Evolutionary conservation across 2,888 invertebrate species (phyloP), one percentile per base, ranked within the genome.

Genomic region (Rhabditoides inermis): DNA sequence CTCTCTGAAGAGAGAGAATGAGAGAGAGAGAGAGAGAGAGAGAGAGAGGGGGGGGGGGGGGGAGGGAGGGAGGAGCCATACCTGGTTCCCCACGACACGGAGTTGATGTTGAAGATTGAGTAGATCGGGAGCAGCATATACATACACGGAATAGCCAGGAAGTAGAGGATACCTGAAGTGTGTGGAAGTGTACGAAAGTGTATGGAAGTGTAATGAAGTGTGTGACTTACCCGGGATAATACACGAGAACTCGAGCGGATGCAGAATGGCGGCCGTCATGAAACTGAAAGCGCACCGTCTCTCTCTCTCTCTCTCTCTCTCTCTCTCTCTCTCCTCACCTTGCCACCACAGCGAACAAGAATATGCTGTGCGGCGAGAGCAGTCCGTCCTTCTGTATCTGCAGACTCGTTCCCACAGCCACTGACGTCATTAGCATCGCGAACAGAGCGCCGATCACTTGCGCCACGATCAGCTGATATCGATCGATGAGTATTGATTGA

Each of bases 341-440:
- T 45, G 88, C 85, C 53, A 90, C 86, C 77, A 94, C 84, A 30
- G 91, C 86, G 80, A 94, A 89, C 79, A 98, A 85, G 83, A 98
- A 98, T 77, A 98, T 92, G 52, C 94, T 90, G 23, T 94, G 92
- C 0, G 95, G 95, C 22, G 92, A 92, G 51, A 92, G 89, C 55
- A 90, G 84, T 44, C 95, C 94, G 82, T 98, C 95, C 83, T 92
- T 90, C 64, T 90, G 88, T 76, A 98, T 84, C 80, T 95, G 94
- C 36, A 95, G 83, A 0, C 92, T 90, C 1, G 94, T 91, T 83
- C 95, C 94, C 45, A 98, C 94, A 68, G 95, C 88, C 25, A 98
- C 98, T 62, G 95, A 91, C 90, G 98, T 95, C 95, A 95, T 95
- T 68, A 94, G 87, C 80, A 95, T 82, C 22, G 94, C 92, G 78